Percentiles rank a stretch among this genome's conserved stretches.
These are phyloP conservation scores for Oncorhynchus tshawytscha DNA, from an alignment of 2,113 vertebrate genomes.

Conservation along the genomic window DNA sequence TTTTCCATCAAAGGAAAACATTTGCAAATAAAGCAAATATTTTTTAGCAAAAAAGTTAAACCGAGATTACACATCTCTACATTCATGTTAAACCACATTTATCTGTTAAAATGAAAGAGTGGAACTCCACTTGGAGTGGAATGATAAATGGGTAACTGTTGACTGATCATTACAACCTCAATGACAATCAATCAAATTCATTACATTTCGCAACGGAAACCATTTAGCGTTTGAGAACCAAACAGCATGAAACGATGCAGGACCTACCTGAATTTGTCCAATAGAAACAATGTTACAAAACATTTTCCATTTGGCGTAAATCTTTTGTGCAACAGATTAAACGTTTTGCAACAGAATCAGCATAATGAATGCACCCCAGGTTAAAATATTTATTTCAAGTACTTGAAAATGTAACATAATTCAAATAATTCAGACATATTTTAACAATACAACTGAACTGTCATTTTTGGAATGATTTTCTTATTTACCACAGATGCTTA, in stretches of 20 bases:
- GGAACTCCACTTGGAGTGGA: slow-evolving; percentile 36
- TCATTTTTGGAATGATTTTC: neutral
- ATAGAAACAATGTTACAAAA: too few species aligned
- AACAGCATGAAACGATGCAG: too few species aligned
- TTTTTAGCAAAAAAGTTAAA: slow-evolving; percentile 21
- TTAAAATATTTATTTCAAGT: slow-evolving; percentile 2
- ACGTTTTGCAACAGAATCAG: too few species aligned
- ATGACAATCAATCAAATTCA: slow-evolving; percentile 14
- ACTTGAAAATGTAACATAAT: neutral
- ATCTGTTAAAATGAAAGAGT: slow-evolving; percentile 7
- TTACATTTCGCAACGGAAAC: too few species aligned
- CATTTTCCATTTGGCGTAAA: too few species aligned
- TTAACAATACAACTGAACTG: slow-evolving; percentile 1
- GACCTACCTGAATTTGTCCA: too few species aligned
- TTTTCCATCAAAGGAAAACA: slow-evolving; percentile 26
- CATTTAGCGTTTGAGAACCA: too few species aligned
- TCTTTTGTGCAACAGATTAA: too few species aligned
- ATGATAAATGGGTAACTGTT: slow-evolving; percentile 1
- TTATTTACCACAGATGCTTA: neutral
- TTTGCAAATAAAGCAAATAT: slow-evolving; percentile 4
- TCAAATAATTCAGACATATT: slow-evolving; percentile 1
- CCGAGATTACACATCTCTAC: slow-evolving; percentile 58
- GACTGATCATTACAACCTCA: neutral
- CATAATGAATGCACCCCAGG: too few species aligned
- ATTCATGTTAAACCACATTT: slow-evolving; percentile 50